Base-by-base conservation (phyloP, 2,113 vertebrate genomes). In the Tamias sibiricus region DNA sequence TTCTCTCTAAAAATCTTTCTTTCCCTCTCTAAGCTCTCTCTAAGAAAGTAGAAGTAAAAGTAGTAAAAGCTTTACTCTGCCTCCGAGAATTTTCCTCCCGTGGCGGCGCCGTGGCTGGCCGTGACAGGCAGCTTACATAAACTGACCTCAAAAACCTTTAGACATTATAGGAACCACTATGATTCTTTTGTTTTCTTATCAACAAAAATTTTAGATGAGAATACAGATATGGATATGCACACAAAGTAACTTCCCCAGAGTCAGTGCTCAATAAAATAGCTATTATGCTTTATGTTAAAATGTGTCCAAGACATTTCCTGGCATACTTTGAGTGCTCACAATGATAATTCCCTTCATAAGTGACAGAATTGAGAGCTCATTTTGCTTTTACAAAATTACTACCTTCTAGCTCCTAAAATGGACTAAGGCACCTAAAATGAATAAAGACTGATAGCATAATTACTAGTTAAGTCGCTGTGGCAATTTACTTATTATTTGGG, bases 321-420 rank as follows among this genome's bases (percentile, higher is more conserved):
- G 40, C 22, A 72, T 44, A 40, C 22, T 49, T 28, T 75, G 16
- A 64, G 20, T 47, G 4, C 12, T 96, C 91, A 69, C 0, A 66
- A 17, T 72, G n/a, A 79, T 90, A 66, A 94, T 71, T 92, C 2
- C 42, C 59, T 91, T 57, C 30, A 32, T 59, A 88, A 84, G 14
- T 77, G 72, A 77, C 14, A 88, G 40, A 76, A 94, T 11, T 79
- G 20, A 74, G 26, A 72, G n/a, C 22, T 83, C 62, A 62, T 6
- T 88, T 94, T 94, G 71, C 30, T 85, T 85, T 96, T 81, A 28
- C 28, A 24, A 74, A 89, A 68, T 82, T 86, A n/a, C 35, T 68
- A 11, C 22, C 26, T 91, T 14, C 42, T 57, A 66, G 14, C 32
- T 83, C 52, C 69, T 86, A 77, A 76, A 88, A 93, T 49, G 68